phyloP scores from a whole-genome alignment of 1,140 invertebrate genomes.

The Hestina assimilis region DNA sequence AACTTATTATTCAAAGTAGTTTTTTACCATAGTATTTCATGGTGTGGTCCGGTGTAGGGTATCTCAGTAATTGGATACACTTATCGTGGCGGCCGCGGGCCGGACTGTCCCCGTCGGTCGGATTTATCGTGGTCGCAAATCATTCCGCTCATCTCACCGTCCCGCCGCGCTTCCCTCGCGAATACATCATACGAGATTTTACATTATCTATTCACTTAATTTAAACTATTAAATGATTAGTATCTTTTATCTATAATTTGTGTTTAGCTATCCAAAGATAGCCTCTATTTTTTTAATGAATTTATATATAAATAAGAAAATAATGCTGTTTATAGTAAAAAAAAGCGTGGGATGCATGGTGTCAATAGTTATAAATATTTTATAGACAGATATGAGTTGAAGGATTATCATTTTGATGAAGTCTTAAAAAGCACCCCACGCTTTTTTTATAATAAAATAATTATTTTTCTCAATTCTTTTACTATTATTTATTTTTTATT shows the following conservation, averaged over 20 bases:
- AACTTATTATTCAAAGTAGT: conserved; percentile 14
- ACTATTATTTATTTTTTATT: no score
- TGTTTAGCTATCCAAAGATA: neutral
- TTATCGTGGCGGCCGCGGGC: conserved; percentile 61
- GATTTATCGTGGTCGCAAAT: conserved; percentile 64
- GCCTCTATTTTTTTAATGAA: no score
- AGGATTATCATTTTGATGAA: no score
- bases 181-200: no score
- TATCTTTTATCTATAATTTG: neutral
- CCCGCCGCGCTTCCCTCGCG: neutral
- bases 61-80: conserved; percentile 65
- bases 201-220: neutral
- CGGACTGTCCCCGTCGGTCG: conserved; percentile 47
- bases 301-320: no score
- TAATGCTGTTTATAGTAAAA: no score
- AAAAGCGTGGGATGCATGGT: no score
- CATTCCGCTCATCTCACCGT: conserved; percentile 53
- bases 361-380: no score
- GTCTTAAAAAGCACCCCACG: no score
- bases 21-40: conserved; percentile 20
- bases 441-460: no score
- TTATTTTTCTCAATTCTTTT: no score
- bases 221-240: neutral
- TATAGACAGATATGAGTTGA: no score
- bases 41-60: conserved; percentile 42